A percentile compares a stretch with the other conserved stretches of the same genome.
phyloP scores from a whole-genome alignment of 2,113 vertebrate genomes.

The Sturnira hondurensis region DNA sequence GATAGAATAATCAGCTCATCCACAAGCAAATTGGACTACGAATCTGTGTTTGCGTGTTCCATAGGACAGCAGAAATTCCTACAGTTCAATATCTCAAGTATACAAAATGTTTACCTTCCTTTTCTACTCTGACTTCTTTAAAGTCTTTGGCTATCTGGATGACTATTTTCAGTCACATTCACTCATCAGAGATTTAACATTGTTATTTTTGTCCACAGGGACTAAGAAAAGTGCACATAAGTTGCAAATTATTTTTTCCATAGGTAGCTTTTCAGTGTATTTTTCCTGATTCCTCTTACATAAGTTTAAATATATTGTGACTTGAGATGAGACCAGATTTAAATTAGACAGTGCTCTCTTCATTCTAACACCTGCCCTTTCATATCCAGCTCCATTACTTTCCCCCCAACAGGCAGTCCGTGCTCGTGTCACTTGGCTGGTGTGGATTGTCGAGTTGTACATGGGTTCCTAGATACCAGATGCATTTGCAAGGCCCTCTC shows the following conservation, averaged over 20 bases:
- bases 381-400: background rate
- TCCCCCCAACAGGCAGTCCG: accelerated
- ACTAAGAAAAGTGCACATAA: background rate
- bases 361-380: background rate
- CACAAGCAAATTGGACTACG: background rate
- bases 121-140: background rate
- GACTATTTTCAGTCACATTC: background rate
- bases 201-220: background rate
- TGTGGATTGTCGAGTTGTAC: background rate
- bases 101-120: background rate
- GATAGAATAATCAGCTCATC: background rate
- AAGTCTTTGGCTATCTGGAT: background rate
- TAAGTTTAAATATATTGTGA: background rate
- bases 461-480: background rate
- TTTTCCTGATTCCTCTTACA: background rate
- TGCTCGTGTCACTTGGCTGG: background rate
- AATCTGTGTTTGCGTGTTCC: background rate
- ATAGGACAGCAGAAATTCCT: background rate
- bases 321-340: background rate
- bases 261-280: background rate
- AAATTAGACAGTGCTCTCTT: background rate
- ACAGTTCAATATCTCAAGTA: background rate
- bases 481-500: background rate
- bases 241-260: background rate
- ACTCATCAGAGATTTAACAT: background rate